These are phyloP conservation scores for Drosophila trichaetosa DNA, from an alignment of 2,888 invertebrate genomes.

Conservation along the genomic window DNA sequence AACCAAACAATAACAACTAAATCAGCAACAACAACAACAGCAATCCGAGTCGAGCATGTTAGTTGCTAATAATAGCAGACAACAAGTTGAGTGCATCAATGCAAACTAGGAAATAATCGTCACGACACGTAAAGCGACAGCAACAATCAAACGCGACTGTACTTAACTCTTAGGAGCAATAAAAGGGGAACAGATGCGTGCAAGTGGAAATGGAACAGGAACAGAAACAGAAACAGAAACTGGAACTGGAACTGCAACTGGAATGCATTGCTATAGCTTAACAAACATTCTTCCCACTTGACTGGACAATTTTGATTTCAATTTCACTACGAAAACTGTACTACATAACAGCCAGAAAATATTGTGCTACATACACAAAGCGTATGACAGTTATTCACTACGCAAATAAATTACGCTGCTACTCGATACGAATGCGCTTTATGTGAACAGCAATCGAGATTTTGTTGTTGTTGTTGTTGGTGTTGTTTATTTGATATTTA, in stretches of 20 bases:
- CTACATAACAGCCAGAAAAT: conserved; percentile 27
- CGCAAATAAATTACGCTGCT: conserved; percentile 50
- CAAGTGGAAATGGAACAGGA: background rate
- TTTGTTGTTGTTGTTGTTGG: conserved; percentile 24
- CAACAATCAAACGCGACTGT: conserved; percentile 58
- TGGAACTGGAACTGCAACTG: no score
- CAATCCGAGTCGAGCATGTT: conserved; percentile 44
- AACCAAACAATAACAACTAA: conserved; percentile 35
- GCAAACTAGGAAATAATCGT: conserved; percentile 70
- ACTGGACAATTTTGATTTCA: conserved; percentile 64
- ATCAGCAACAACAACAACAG: conserved; percentile 31
- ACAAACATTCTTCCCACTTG: conserved; percentile 34
- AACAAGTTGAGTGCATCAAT: conserved; percentile 56
- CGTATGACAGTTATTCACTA: conserved; percentile 53
- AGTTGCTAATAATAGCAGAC: conserved; percentile 55
- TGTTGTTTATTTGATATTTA: conserved; percentile 51
- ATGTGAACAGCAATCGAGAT: conserved; percentile 42
- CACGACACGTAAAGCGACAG: conserved; percentile 41
- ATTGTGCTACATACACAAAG: background rate
- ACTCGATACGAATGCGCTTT: conserved; percentile 20
- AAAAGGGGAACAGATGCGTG: background rate
- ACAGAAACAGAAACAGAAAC: no score
- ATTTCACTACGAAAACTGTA: conserved; percentile 61
- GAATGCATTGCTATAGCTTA: conserved; percentile 44
- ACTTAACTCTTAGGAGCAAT: conserved; percentile 44